A percentile compares a stretch with the other conserved stretches of the same genome.
Conservation (phyloP, 2,113 vertebrate genomes). For the Pseudopipra pipra region DNA sequence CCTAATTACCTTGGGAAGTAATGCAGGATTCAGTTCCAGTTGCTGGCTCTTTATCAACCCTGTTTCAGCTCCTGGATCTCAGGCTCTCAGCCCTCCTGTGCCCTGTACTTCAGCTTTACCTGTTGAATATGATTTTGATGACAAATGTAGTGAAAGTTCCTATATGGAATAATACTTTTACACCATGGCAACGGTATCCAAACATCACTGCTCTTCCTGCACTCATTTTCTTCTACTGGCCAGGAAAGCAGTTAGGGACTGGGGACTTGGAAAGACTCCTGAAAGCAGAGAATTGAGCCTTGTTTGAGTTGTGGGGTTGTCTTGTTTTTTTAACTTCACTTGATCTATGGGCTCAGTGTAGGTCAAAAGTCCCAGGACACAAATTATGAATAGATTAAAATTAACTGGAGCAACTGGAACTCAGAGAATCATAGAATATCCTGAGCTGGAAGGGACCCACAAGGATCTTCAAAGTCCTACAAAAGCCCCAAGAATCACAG, state of each 20-base stretch:
- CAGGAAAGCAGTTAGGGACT: not conserved
- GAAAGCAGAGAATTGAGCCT: not conserved
- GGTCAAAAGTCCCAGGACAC: not conserved
- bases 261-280: not conserved
- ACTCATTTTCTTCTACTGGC: not conserved
- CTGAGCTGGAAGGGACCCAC: not conserved
- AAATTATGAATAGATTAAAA: not conserved
- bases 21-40: not conserved
- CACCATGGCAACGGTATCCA: not conserved
- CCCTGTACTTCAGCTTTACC: not conserved
- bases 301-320: not conserved
- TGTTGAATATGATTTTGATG: conserved; percentile 1
- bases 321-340: not conserved
- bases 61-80: not conserved
- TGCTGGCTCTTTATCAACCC: not conserved
- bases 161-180: conserved; percentile 16
- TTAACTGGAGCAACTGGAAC: not conserved
- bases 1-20: not conserved
- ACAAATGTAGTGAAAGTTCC: not conserved
- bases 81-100: not conserved
- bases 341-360: not conserved
- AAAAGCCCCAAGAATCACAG: not conserved
- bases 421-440: not conserved
- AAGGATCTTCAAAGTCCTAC: not conserved
- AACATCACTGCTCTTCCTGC: not conserved